A percentile compares a stretch with the other conserved stretches of the same genome.
These are phyloP conservation scores for Xiphophorus couchianus DNA, from an alignment of 2,113 vertebrate genomes.

Conservation along the genomic window DNA sequence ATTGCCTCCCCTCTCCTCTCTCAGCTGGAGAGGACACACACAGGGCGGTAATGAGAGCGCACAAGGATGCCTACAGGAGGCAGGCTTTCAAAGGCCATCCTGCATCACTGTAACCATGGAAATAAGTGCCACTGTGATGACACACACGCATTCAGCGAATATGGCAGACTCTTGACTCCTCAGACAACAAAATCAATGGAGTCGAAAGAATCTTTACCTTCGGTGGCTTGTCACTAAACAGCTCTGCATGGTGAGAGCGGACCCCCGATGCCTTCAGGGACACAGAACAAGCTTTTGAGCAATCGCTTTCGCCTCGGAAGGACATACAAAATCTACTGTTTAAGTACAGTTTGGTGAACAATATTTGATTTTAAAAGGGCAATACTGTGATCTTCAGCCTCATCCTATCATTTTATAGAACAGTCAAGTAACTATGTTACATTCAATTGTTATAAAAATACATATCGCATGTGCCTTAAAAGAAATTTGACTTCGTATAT, in stretches of 20 bases:
- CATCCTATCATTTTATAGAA: too few species aligned
- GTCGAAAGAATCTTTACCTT: constrained; percentile 22
- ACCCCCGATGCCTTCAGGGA: not conserved
- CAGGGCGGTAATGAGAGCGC: constrained; percentile 78
- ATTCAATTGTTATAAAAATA: too few species aligned
- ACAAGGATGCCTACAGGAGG: constrained; percentile 73
- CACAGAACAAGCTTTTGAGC: not conserved
- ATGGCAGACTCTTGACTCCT: constrained; percentile 32
- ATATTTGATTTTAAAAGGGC: not conserved
- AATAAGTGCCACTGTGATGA: constrained; percentile 61
- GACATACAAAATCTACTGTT: not conserved
- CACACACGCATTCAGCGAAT: constrained; percentile 34
- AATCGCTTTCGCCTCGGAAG: not conserved
- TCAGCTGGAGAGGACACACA: constrained; percentile 74
- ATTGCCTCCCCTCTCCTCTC: not conserved
- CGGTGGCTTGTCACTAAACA: constrained; percentile 10
- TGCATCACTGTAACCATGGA: constrained; percentile 80
- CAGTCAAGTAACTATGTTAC: too few species aligned
- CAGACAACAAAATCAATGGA: constrained; percentile 23
- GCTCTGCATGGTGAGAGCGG: not conserved
- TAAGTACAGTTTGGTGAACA: not conserved
- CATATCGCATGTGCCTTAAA: too few species aligned
- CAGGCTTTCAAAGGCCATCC: constrained; percentile 72
- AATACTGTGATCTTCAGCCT: too few species aligned
- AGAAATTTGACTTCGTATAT: too few species aligned